Conservation (phyloP, 2,797 vertebrate species). For the Enoplosus armatus region DNA sequence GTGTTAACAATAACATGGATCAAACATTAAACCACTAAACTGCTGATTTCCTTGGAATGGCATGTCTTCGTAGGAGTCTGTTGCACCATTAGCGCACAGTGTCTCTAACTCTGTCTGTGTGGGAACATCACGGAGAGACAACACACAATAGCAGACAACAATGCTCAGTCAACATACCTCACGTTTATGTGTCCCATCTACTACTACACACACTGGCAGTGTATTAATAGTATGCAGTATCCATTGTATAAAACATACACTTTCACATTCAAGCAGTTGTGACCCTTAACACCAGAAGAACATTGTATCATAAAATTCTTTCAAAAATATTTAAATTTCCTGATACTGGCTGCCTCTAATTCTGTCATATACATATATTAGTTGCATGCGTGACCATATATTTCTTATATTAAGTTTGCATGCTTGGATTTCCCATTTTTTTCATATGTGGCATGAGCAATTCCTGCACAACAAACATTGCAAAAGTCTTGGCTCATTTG, state of each 20-base stretch:
- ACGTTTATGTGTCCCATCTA: too few relatives aligned
- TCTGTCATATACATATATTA: too few relatives aligned
- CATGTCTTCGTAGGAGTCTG: neutral
- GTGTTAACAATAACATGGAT: conserved; percentile 14
- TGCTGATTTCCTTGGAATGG: neutral
- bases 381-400: neutral
- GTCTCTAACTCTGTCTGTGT: neutral
- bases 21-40: conserved; percentile 34
- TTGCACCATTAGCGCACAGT: neutral
- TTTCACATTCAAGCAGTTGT: neutral
- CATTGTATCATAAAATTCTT: too few relatives aligned
- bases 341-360: too few relatives aligned
- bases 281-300: neutral
- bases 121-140: neutral
- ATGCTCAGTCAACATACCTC: too few relatives aligned
- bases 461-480: too few relatives aligned
- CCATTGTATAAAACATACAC: neutral
- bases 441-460: too few relatives aligned
- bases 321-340: too few relatives aligned
- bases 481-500: too few relatives aligned
- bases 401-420: neutral
- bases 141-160: too few relatives aligned
- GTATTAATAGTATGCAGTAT: neutral
- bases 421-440: too few relatives aligned
- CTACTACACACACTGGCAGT: too few relatives aligned